phyloP scores from a whole-genome alignment of 1,140 invertebrate species.

The Diplogasteroides magnus region DNA sequence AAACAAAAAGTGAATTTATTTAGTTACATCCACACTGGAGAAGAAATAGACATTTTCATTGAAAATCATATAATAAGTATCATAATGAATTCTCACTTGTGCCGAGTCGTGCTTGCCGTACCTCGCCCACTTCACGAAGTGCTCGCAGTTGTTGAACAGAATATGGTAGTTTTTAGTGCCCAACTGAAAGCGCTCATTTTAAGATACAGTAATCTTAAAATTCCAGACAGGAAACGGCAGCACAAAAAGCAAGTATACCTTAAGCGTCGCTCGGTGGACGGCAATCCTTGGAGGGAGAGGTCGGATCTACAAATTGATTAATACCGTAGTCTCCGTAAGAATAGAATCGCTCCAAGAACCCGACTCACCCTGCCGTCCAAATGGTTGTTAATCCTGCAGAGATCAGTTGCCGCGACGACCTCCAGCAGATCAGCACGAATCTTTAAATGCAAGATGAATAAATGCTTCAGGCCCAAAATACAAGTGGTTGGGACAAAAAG shows the following conservation, averaged over 20 bases:
- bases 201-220: background rate
- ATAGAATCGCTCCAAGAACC: too few relatives aligned
- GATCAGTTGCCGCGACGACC: conserved; percentile 20
- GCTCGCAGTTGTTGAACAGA: conserved; percentile 17
- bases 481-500: too few relatives aligned
- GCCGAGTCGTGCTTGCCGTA: conserved; percentile 7
- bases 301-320: background rate
- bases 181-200: conserved; percentile 8
- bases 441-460: background rate
- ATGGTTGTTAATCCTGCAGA: conserved; percentile 26
- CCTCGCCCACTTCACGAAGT: conserved; percentile 4
- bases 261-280: conserved; percentile 15
- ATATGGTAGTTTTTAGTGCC: conserved; percentile 12
- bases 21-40: too few relatives aligned
- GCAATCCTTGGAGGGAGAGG: conserved; percentile 32
- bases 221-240: too few relatives aligned
- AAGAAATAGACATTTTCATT: too few relatives aligned
- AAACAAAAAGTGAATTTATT: too few relatives aligned
- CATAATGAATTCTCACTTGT: conserved; percentile 5
- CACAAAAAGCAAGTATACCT: conserved; percentile 14
- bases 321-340: background rate
- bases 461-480: background rate
- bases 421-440: conserved; percentile 24
- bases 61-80: background rate
- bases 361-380: conserved; percentile 5